Percentiles rank a stretch among this genome's conserved stretches.
phyloP scores from a whole-genome alignment of 2,797 vertebrate genomes.

The Basileuterus tristriatus region DNA sequence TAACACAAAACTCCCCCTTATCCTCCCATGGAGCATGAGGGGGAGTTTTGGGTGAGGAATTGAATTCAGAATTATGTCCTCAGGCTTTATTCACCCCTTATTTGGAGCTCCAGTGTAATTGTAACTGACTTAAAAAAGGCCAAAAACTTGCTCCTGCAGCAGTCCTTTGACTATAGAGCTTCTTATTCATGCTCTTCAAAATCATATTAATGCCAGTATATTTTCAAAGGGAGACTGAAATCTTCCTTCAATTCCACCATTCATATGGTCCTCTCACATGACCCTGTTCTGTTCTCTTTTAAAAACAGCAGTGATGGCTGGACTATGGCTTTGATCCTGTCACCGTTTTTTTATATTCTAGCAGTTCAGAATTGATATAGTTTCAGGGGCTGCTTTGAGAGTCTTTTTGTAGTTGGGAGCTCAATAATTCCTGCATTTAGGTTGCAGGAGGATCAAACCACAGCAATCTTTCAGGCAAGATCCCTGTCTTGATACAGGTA shows the following conservation, averaged over 20 bases:
- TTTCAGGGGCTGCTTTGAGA: slow-evolving; percentile 46
- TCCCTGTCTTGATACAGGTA: slow-evolving; percentile 8
- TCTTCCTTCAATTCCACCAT: slow-evolving; percentile 45
- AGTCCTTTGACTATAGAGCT: slow-evolving; percentile 33
- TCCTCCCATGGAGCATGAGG: neutral
- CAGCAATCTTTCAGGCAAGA: slow-evolving; percentile 18
- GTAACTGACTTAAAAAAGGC: slow-evolving; percentile 21
- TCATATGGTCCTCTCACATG: slow-evolving; percentile 16
- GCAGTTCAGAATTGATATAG: slow-evolving; percentile 26
- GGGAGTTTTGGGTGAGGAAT: slow-evolving; percentile 2
- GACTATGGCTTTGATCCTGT: slow-evolving; percentile 22
- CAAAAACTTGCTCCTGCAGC: slow-evolving; percentile 35
- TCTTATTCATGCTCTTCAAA: slow-evolving; percentile 56
- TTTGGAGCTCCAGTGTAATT: slow-evolving; percentile 30
- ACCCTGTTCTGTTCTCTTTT: slow-evolving; percentile 7
- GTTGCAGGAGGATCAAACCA: slow-evolving; percentile 46
- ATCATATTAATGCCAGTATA: slow-evolving; percentile 43
- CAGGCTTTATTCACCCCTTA: slow-evolving; percentile 25
- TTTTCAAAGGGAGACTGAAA: slow-evolving; percentile 53
- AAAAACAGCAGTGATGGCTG: slow-evolving; percentile 31
- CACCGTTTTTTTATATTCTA: slow-evolving; percentile 18
- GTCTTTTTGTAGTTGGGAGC: slow-evolving; percentile 49
- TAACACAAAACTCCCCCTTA: neutral
- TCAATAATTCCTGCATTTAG: slow-evolving; percentile 62
- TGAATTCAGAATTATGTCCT: slow-evolving; percentile 31